Percentiles rank a stretch among this genome's conserved stretches.
These are phyloP conservation scores for Phaonia tiefii DNA, from an alignment of 2,888 invertebrate species.

Conservation along the genomic window DNA sequence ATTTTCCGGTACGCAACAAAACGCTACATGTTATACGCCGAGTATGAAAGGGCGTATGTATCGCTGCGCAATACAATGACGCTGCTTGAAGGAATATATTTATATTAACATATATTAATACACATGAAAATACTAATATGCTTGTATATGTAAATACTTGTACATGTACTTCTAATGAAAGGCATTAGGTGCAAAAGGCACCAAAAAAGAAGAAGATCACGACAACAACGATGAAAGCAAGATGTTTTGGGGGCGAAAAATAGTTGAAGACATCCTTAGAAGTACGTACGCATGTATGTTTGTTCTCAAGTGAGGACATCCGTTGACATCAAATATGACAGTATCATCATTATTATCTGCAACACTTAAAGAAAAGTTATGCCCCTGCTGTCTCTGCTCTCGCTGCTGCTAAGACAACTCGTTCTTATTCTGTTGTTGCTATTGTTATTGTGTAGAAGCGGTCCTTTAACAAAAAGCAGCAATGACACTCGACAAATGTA, in stretches of 20 bases:
- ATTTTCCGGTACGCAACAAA: neutral
- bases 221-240: neutral
- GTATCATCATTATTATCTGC: conserved; percentile 66
- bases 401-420: neutral
- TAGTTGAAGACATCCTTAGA: conserved; percentile 56
- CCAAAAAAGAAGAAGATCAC: conserved; percentile 5
- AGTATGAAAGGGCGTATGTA: neutral
- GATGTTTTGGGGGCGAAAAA: conserved; percentile 26
- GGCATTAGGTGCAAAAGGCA: conserved; percentile 20
- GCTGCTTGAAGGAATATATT: no score
- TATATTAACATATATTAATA: neutral
- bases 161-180: conserved; percentile 5
- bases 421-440: neutral
- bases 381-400: conserved; percentile 13
- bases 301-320: conserved; percentile 65
- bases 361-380: conserved; percentile 64
- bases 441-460: neutral
- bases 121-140: no score
- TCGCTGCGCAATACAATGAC: neutral
- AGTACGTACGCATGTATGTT: neutral
- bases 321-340: conserved; percentile 68
- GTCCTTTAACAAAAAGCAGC: conserved; percentile 61
- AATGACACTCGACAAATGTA: conserved; percentile 67
- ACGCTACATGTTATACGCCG: neutral
- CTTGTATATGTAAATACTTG: no score